Conservation (phyloP, 2,888 invertebrate genomes). For the Resseliella maxima region DNA sequence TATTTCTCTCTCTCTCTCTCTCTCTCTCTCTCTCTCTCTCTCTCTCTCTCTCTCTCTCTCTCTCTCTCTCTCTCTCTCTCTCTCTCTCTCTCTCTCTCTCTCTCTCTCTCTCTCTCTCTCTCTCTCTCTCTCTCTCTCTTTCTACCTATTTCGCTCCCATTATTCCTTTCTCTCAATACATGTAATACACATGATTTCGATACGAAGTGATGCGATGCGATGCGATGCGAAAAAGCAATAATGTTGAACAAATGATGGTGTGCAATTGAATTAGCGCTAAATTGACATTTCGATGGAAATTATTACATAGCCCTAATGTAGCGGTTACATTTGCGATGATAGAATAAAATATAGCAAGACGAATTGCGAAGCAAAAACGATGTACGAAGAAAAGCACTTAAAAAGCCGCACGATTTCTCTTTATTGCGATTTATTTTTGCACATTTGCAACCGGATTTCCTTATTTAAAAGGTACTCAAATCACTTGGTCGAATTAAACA, state of each 20-base stretch:
- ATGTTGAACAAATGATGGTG: neutral
- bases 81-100: too few species aligned
- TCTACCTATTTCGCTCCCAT: too few species aligned
- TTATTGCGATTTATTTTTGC: neutral
- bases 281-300: conserved; percentile 34
- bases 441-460: neutral
- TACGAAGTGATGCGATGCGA: neutral
- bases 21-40: too few species aligned
- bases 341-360: too few species aligned
- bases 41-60: too few species aligned
- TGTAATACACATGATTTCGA: neutral
- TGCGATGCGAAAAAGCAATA: neutral
- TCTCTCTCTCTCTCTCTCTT: too few species aligned
- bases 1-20: too few species aligned
- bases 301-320: neutral
- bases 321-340: neutral
- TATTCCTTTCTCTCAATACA: too few species aligned
- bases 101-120: too few species aligned
- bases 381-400: neutral
- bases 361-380: neutral
- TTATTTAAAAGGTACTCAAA: neutral
- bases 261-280: conserved; percentile 3
- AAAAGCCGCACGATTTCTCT: neutral
- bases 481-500: neutral
- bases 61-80: too few species aligned